Evolutionary conservation across 92 coral and sea anemone species (phyloP).

Genomic region (Parazoanthus darwini): DNA sequence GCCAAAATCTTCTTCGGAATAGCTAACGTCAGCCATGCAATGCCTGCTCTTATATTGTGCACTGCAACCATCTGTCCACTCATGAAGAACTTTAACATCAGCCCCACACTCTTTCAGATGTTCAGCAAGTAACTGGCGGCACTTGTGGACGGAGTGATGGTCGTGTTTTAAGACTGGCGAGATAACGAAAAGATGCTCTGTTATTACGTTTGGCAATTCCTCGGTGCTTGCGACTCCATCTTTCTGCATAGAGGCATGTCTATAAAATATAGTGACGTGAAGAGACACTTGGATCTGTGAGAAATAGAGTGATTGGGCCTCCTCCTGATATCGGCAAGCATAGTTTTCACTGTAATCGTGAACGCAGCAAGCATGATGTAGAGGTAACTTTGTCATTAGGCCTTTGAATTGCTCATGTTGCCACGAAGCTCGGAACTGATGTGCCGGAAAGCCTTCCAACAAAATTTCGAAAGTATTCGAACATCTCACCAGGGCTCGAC

Average conservation of each 20-base stretch:
- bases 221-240: slow-evolving; percentile 50
- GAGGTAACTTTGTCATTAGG: slow-evolving; percentile 43
- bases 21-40: slow-evolving; percentile 43
- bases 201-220: slow-evolving; percentile 6
- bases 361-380: slow-evolving; percentile 45
- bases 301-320: slow-evolving; percentile 38
- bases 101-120: slow-evolving; percentile 29
- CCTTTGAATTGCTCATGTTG: slow-evolving; percentile 47
- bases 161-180: slow-evolving; percentile 47
- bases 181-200: slow-evolving; percentile 49
- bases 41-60: slow-evolving; percentile 62
- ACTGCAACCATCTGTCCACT: slow-evolving; percentile 55
- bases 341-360: slow-evolving; percentile 56
- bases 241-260: slow-evolving; percentile 38
- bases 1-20: slow-evolving; percentile 10
- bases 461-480: slow-evolving; percentile 35
- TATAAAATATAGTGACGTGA: slow-evolving; percentile 54
- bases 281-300: slow-evolving; percentile 53
- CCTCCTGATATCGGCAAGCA: slow-evolving; percentile 39
- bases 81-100: slow-evolving; percentile 44
- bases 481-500: slow-evolving; percentile 66
- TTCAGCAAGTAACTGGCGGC: slow-evolving; percentile 5
- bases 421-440: slow-evolving; percentile 64
- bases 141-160: slow-evolving; percentile 51
- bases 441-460: slow-evolving; percentile 50